Evolutionary conservation across 2,113 vertebrate genomes (phyloP), one percentile per base, ranked within the genome.

Genomic region (Myotis lucifugus): DNA sequence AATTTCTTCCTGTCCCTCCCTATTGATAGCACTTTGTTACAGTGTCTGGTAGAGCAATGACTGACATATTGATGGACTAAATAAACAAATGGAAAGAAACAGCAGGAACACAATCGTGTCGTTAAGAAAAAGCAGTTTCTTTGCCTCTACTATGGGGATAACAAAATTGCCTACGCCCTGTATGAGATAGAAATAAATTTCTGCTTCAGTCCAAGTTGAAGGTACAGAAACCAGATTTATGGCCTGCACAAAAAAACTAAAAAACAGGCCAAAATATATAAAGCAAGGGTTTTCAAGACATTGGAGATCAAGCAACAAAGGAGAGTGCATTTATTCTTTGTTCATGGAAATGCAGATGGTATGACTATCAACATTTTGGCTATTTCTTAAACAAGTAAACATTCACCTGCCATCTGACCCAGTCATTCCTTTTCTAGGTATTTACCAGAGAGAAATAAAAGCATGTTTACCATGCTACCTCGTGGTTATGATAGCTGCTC

Each of bases 41-140:
- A 74, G 29, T 88, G 67, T 25, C 34, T 34, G 19, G 46, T 34
- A 54, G 2, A 88, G 6, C 2, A 54, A n/a, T 82, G 77, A 93
- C n/a, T 54, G 15, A 83, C 83, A 85, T 67, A 54, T 14, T 66
- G 77, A 82, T 32, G 34, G 52, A 83, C 27, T 66, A 88, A 74
- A 73, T 67, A 21, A 88, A 88, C n/a, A 93, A 88, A 76, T 88
- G 23, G 42, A 88, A 88, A 79, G 12, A 8, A 93, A 76, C 29
- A 54, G 19, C 29, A 67, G 46, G 34, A 82, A 93, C 2, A 32
- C 19, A 83, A 83, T 52, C 0, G 2, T 21, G 15, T 82, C 21
- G 10, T 19, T 83, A 37, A 81, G 34, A 88, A 74, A 74, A 83
- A 32, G 27, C 14, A 42, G 37, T 59, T 77, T 87, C 74, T 93